Evolutionary conservation across 2,888 invertebrate species (phyloP).

Genomic region (Crioceris asparagi): DNA sequence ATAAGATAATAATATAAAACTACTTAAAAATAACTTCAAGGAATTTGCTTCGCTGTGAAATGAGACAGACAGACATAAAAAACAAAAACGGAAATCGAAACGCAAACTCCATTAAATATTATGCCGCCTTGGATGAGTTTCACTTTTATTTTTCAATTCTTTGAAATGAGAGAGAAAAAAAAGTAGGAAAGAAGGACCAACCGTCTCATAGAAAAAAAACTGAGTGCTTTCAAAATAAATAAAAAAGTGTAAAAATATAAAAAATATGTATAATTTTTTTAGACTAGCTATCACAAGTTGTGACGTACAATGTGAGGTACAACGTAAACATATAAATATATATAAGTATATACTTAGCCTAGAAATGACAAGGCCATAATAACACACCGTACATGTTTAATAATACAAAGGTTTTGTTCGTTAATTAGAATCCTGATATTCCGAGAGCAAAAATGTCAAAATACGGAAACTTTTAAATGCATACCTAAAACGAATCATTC

Average conservation of each 20-base stretch:
- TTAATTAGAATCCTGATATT: too few species aligned
- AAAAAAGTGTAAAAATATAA: slow-evolving; percentile 26
- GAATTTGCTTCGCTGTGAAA: slow-evolving; percentile 6
- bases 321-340: slow-evolving; percentile 2
- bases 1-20: slow-evolving; percentile 37
- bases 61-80: too few species aligned
- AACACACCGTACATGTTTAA: too few species aligned
- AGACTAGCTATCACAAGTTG: slow-evolving; percentile 28
- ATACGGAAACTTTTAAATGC: too few species aligned
- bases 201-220: too few species aligned
- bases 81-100: slow-evolving; percentile 1
- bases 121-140: slow-evolving; percentile 9
- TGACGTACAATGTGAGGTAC: neutral
- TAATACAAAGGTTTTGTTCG: too few species aligned
- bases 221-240: too few species aligned
- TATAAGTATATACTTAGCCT: too few species aligned
- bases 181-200: slow-evolving; percentile 22
- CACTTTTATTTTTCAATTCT: neutral
- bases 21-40: slow-evolving; percentile 27
- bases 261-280: slow-evolving; percentile 23
- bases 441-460: too few species aligned
- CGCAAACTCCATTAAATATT: slow-evolving; percentile 12
- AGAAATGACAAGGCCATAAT: too few species aligned
- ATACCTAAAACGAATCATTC: too few species aligned
- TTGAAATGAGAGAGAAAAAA: neutral